Evolutionary conservation across 2,797 vertebrate genomes (phyloP), one percentile per base, ranked within the genome.

Genomic region (Gymnoscopelus microlampas): DNA sequence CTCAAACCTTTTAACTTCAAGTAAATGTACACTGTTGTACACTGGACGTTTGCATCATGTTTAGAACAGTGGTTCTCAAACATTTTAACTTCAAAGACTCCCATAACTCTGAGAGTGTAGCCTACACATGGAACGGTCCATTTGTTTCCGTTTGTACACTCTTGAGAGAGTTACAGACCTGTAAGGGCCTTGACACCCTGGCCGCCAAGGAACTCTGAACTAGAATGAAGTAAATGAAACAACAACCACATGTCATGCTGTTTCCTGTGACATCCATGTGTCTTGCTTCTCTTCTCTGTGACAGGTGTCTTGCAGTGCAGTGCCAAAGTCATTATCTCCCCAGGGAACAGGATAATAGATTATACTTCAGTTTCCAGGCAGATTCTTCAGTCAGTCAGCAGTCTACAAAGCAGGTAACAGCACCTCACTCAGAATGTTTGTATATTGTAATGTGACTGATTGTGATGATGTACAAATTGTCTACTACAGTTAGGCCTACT

Each of bases 291-390:
- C 68, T 58, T 5, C 39, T 60, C 2, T 12, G 9, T 78, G 54
- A 5, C 72, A 91, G 89, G 66, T 89, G 83, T 80, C 70, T 86
- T 10, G 44, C 62, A 88, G 82, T 51, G 14, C 85, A 0, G 51
- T 86, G 50, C 81, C 81, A 0, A 71, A 74, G 2, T 90, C 85
- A 0, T 73, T 82, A 9, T 90, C 88, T 84, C 8, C 77, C 29
- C 0, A 69, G 79, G 53, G 4, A 63, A 56, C 66, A 74, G 39
- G 63, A 68, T 1, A 81, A 77, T 70, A 70, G 60, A 35, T 73
- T 89, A 0, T 85, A 79, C 35, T 88, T 90, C 70, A 88, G 79
- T 47, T 19, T 91, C 50, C 76, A 81, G 56, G 70, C 85, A 32
- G 29, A 32, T 32, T 32, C 32, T 84, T 86, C 32, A 54, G n/a